Evolutionary conservation across 2,888 invertebrate species (phyloP).

Genomic region (Mesorhabditis belari): DNA sequence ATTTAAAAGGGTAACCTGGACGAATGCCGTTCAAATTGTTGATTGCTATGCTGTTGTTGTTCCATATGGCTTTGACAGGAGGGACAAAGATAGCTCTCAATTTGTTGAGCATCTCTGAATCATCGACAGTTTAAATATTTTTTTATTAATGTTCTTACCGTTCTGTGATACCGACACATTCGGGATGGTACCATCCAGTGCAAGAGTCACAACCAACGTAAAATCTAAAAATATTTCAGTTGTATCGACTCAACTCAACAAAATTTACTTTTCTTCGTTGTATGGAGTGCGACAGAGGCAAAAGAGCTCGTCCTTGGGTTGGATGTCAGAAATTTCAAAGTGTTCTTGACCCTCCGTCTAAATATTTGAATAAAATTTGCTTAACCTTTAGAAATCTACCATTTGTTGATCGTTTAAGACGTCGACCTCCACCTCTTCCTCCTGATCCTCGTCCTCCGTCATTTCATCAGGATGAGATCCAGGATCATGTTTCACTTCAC

Average conservation of each 20-base stretch:
- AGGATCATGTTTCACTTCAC: background rate
- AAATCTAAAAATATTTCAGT: constrained; percentile 66
- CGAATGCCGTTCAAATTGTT: no score
- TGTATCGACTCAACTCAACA: constrained; percentile 4
- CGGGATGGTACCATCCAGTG: constrained; percentile 97
- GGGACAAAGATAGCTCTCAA: constrained; percentile 92
- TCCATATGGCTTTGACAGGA: constrained; percentile 65
- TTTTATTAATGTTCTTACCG: constrained; percentile 34
- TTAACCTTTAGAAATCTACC: background rate
- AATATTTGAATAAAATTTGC: background rate
- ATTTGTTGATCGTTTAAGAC: background rate
- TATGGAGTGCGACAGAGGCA: constrained; percentile 93
- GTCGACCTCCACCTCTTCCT: background rate
- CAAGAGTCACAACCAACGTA: constrained; percentile 98
- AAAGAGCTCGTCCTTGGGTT: constrained; percentile 70
- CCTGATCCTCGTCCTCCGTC: background rate
- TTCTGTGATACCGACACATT: constrained; percentile 73
- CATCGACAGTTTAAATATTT: background rate
- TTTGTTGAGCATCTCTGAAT: constrained; percentile 73
- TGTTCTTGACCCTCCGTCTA: constrained; percentile 58
- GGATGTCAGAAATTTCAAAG: no score
- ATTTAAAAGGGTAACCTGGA: no score
- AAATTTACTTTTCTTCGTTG: constrained; percentile 80
- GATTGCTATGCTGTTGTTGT: background rate
- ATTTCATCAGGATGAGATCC: background rate